Evolutionary conservation across 2,797 vertebrate species (phyloP), one percentile per base, ranked within the genome.

Genomic region (Scomberomorus guttatus): DNA sequence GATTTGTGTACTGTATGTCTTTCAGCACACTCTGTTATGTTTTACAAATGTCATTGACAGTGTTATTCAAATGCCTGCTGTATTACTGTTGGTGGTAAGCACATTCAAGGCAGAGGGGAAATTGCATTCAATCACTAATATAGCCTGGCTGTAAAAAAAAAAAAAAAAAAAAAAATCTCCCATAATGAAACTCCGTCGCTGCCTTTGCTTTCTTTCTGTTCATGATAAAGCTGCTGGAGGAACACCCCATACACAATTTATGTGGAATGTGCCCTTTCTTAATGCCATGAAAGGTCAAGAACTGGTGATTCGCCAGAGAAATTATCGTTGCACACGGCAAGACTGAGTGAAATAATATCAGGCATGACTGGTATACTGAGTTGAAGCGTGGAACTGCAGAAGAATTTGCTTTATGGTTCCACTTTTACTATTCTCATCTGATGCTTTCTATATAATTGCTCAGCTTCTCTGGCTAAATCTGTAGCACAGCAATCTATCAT

Each of bases 231-330:
- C 77, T 44, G 44, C 55, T 24, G 69, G 7, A 60, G 44, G 55
- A 71, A 29, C 27, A 65, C 69, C 79, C 11, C 8, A 63, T 51
- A 14, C 46, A 72, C 80, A 68, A 90, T 88, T 89, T 83, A 92
- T 89, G 83, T 61, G 78, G 68, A 81, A 86, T 86, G 64, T 84
- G 89, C 65, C 87, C 90, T 89, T 92, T 91, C 80, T 82, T 90
- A 90, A 89, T 87, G 87, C 77, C 87, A 74, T 0, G 22, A 91
- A 91, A 92, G 88, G 90, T 91, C 88, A 89, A 79, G 72, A 88
- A 77, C 87, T 79, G 80, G 56, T 85, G 86, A 90, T 85, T 90
- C 90, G 86, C 48, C 48, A 18, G 65, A 80, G 78, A 75, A 90
- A 90, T 86, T 82, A 90, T 69, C 5, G 20, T 51, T 25, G 76